phyloP scores from a whole-genome alignment of 2,888 invertebrate genomes.

The Drosophila fulvimacula region DNA sequence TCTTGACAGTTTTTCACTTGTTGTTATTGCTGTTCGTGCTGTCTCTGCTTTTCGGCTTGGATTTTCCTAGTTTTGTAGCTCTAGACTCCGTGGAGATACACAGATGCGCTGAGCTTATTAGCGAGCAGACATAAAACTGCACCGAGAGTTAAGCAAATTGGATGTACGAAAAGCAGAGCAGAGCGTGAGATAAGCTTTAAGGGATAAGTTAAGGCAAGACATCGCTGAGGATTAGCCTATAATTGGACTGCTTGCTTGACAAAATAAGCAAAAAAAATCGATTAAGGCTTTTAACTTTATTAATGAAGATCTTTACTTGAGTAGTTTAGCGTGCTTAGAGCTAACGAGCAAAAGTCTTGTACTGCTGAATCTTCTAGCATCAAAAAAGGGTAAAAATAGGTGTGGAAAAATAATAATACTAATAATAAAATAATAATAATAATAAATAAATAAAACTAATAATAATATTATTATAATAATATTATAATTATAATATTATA shows the following conservation, averaged over 20 bases:
- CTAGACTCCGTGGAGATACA: constrained; percentile 20
- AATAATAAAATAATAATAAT: no score
- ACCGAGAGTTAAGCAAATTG: constrained; percentile 30
- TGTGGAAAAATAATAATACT: no score
- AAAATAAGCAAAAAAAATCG: neutral
- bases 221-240: constrained; percentile 16
- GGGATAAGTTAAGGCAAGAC: constrained; percentile 13
- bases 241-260: constrained; percentile 11
- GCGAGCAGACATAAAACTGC: constrained; percentile 37
- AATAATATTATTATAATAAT: no score
- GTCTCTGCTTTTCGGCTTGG: constrained; percentile 27
- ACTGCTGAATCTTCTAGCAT: no score
- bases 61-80: constrained; percentile 32
- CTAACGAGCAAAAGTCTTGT: no score
- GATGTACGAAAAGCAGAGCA: neutral
- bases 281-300: neutral
- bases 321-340: neutral
- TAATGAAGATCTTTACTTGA: neutral
- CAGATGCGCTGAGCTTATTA: constrained; percentile 57
- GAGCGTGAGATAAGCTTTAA: constrained; percentile 18
- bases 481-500: no score
- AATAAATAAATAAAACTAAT: no score
- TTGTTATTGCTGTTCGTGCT: constrained; percentile 15
- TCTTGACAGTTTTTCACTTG: constrained; percentile 47
- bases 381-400: no score